A percentile compares a stretch with the other conserved stretches of the same genome.
These are phyloP conservation scores for Emydura subglobosa DNA, from an alignment of 2,113 vertebrate species.

Conservation along the genomic window DNA sequence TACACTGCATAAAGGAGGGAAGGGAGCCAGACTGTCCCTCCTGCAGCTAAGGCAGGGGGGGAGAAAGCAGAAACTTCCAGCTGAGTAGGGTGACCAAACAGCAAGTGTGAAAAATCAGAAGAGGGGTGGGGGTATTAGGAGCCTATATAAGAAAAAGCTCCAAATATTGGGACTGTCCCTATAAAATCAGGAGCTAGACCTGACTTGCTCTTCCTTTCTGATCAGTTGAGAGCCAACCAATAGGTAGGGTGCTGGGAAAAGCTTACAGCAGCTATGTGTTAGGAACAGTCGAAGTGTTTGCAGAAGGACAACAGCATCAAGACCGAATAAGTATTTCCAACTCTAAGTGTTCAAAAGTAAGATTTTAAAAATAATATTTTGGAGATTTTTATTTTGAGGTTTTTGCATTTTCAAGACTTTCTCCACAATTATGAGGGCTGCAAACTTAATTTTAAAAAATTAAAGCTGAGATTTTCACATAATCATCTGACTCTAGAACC, in stretches of 20 bases:
- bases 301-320: slow-evolving; percentile 30
- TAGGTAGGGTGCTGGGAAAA: not conserved
- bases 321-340: not conserved
- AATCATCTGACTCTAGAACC: not conserved
- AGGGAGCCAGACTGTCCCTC: not conserved
- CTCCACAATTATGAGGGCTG: not conserved
- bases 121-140: too few species aligned
- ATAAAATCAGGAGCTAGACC: not conserved
- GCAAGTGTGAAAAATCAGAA: too few species aligned
- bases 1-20: not conserved
- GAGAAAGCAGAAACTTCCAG: not conserved
- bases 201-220: not conserved
- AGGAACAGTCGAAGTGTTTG: not conserved
- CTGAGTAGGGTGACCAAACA: too few species aligned
- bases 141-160: too few species aligned
- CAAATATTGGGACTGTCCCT: too few species aligned
- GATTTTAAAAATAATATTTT: not conserved
- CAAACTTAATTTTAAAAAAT: not conserved
- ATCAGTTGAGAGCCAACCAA: slow-evolving; percentile 15
- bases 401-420: not conserved
- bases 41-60: not conserved
- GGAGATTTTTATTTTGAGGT: not conserved
- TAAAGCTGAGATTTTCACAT: too few species aligned
- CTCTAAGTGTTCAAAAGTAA: not conserved
- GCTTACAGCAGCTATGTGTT: not conserved